A percentile compares a stretch with the other conserved stretches of the same genome.
Evolutionary conservation across 2,113 vertebrate species (phyloP).

Genomic region (Oxyura jamaicensis): DNA sequence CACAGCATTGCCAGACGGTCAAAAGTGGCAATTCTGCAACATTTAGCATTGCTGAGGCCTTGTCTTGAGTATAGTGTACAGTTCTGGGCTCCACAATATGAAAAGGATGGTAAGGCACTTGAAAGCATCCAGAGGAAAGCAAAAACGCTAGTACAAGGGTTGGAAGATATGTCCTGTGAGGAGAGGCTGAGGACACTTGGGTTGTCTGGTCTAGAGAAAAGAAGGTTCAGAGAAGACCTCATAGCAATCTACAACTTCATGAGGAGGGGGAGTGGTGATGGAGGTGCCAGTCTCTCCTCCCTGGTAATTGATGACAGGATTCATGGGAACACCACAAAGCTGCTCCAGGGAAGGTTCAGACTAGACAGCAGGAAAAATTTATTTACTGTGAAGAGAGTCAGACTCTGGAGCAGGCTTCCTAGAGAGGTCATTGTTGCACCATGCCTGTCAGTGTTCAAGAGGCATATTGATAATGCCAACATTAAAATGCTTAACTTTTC

Average conservation of each 20-base stretch:
- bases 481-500: background rate
- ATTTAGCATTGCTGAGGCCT: background rate
- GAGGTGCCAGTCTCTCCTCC: background rate
- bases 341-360: background rate
- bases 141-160: background rate
- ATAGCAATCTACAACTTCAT: background rate
- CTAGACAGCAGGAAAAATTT: background rate
- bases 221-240: background rate
- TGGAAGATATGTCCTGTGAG: background rate
- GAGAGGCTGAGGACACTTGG: background rate
- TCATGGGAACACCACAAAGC: background rate
- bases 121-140: background rate
- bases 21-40: background rate
- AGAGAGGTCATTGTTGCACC: background rate
- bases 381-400: background rate
- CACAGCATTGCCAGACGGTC: background rate
- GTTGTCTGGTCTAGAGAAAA: background rate
- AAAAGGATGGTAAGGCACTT: background rate
- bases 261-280: background rate
- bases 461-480: background rate
- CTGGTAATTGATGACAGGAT: background rate
- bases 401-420: background rate
- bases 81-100: background rate
- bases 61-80: background rate
- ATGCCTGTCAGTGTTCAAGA: background rate